Base-by-base conservation (phyloP, 2,113 vertebrate genomes). In the Sakesphorus luctuosus region DNA sequence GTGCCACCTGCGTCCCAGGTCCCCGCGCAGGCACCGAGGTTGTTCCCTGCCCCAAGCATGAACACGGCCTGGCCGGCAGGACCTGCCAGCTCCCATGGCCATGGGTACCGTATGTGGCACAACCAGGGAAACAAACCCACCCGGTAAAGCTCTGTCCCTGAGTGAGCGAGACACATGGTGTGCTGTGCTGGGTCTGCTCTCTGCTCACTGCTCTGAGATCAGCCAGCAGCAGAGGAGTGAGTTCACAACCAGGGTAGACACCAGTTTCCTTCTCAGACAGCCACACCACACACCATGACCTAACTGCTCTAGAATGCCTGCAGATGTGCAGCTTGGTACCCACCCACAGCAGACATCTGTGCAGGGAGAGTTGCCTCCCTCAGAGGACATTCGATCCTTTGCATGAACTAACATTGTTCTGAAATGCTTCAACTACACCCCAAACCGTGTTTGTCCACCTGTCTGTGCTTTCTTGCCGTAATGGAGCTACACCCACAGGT, bases 141-240 rank as follows among this genome's bases (percentile, higher is more conserved):
- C 47, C 19, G 9, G 21, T 33, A 36, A 52, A 61, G 36, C 67
- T 52, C 18, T 13, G 23, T 49, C n/a, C 40, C 35, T 11, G 29
- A 87, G 47, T 0, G 0, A 71, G 38, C 0, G 0, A 78, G n/a
- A 62, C 66, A 65, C 40, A 43, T 7, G 24, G 16, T 29, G 13
- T 47, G 1, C 0, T 46, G 11, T 31, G 49, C 49, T 72, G 75
- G n/a, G 36, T 18, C 36, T 29, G 38, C 61, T 63, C 61, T 40
- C 61, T 2, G 2, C 4, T 4, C 6, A 3, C 4, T 4, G 18
- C 49, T 7, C 24, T 19, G 36, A 26, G 11, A 23, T 44, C 28
- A 31, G 28, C 19, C 62, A 65, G 62, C 62, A 65, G 40, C 62
- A 44, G 28, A 21, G 40, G 19, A 65, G 12, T 21, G 62, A 65